phyloP scores from a whole-genome alignment of 1,140 invertebrate species.

The Drosophila sturtevanti region DNA sequence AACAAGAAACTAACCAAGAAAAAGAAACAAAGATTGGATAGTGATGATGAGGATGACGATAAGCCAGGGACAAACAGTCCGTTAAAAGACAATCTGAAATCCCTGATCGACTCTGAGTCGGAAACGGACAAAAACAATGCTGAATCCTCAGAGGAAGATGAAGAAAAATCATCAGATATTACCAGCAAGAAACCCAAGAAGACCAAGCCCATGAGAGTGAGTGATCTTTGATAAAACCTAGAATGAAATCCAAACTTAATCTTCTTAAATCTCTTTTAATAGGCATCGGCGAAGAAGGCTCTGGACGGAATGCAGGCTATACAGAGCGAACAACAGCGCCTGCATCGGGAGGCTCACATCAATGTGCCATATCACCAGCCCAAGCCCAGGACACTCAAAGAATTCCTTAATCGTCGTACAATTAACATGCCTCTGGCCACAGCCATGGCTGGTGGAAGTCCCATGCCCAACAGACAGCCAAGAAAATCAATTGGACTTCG shows the following conservation, averaged over 20 bases:
- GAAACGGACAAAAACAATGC: constrained; percentile 40
- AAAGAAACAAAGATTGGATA: constrained; percentile 28
- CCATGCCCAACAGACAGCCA: constrained; percentile 52
- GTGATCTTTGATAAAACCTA: background rate
- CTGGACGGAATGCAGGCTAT: constrained; percentile 82
- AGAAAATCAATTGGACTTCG: constrained; percentile 78
- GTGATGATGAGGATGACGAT: constrained; percentile 20
- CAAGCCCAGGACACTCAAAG: constrained; percentile 87
- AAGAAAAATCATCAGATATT: constrained; percentile 17
- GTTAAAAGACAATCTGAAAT: constrained; percentile 39
- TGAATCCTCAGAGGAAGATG: constrained; percentile 31
- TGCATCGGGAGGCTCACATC: constrained; percentile 86
- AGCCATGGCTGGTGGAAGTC: constrained; percentile 73
- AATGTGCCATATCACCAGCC: constrained; percentile 89
- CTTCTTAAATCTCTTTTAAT: background rate
- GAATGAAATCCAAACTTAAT: background rate
- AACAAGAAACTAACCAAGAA: constrained; percentile 8
- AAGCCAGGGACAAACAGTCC: constrained; percentile 13
- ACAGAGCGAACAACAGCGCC: constrained; percentile 85
- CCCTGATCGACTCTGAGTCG: constrained; percentile 65
- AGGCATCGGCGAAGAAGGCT: constrained; percentile 83
- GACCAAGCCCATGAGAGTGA: constrained; percentile 48
- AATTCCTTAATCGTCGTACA: constrained; percentile 85
- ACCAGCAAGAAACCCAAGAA: constrained; percentile 29
- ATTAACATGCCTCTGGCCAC: constrained; percentile 69